Conservation (phyloP, 2,113 vertebrate species). For the Ranitomeya variabilis region DNA sequence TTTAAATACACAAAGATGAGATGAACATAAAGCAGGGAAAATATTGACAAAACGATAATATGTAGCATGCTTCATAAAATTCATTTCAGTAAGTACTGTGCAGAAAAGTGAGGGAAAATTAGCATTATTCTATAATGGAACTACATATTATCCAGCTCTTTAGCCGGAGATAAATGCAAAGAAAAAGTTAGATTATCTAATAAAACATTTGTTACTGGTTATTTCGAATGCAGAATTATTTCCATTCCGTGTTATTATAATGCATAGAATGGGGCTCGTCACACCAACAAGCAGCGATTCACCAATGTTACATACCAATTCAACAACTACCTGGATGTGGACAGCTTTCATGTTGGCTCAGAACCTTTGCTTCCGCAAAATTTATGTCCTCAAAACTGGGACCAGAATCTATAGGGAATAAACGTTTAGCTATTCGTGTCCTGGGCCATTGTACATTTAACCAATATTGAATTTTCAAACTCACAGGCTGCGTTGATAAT, state of each 20-base stretch:
- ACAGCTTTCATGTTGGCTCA: no score
- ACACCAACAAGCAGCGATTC: neutral
- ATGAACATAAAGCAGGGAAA: neutral
- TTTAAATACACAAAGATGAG: slow-evolving; percentile 6
- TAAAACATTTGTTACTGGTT: neutral
- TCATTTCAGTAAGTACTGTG: neutral
- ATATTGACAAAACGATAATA: neutral
- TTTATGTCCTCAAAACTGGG: no score
- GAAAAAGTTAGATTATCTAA: neutral
- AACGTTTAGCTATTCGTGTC: no score
- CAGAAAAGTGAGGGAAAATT: neutral
- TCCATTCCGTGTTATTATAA: neutral
- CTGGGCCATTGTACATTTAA: no score
- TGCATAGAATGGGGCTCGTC: neutral
- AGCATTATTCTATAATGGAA: neutral
- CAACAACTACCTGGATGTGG: no score
- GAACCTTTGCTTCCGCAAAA: no score
- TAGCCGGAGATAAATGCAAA: neutral
- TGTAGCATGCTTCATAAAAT: neutral
- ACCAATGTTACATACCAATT: no score
- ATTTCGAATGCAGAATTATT: neutral
- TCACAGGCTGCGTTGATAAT: no score
- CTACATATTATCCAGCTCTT: neutral
- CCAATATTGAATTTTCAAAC: no score
- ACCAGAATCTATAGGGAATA: no score